These are phyloP conservation scores for Drosophila testacea DNA, from an alignment of 2,888 invertebrate species.

Conservation along the genomic window DNA sequence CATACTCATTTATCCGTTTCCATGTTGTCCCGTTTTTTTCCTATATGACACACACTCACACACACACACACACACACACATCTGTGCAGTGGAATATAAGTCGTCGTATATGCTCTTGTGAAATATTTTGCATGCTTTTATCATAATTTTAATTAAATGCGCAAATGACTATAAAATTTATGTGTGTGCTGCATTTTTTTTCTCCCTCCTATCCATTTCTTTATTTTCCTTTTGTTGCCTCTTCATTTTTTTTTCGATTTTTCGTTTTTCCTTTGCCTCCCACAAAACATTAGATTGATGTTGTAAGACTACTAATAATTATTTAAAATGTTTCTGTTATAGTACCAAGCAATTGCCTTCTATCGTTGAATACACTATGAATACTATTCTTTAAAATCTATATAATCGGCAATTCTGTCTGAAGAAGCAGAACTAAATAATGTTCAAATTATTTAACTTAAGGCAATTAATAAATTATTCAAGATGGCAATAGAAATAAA, in stretches of 20 bases:
- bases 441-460: too few relatives aligned
- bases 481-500: too few relatives aligned
- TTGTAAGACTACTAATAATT: slow-evolving; percentile 24
- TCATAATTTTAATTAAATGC: slow-evolving; percentile 78
- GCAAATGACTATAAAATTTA: slow-evolving; percentile 73
- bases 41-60: slow-evolving; percentile 28
- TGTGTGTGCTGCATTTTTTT: slow-evolving; percentile 46
- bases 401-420: too few relatives aligned
- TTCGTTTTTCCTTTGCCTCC: slow-evolving; percentile 4
- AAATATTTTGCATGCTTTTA: slow-evolving; percentile 77
- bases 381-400: too few relatives aligned
- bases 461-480: too few relatives aligned
- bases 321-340: not conserved
- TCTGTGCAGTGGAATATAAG: slow-evolving; percentile 42
- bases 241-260: not conserved
- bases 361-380: not conserved
- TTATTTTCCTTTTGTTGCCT: not conserved
- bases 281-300: slow-evolving; percentile 35
- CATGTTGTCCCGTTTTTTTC: slow-evolving; percentile 44
- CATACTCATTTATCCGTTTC: slow-evolving; percentile 51
- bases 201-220: slow-evolving; percentile 6
- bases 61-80: slow-evolving; percentile 16
- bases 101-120: slow-evolving; percentile 54
- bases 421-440: too few relatives aligned
- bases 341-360: not conserved